Evolutionary conservation across 2,888 invertebrate genomes (phyloP).

Genomic region (Rosalia funebris): DNA sequence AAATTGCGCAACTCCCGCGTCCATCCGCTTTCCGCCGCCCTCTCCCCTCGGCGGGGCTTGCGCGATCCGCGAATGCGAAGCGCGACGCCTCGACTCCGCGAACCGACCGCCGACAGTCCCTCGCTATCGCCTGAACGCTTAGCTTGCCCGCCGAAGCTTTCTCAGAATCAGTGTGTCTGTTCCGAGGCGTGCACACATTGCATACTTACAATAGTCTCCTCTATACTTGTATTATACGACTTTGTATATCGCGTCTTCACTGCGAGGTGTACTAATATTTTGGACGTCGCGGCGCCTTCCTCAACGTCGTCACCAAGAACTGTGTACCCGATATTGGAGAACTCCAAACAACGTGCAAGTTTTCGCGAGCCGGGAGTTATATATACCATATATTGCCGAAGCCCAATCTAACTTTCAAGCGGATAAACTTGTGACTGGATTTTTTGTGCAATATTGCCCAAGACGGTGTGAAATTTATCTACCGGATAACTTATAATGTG

Average conservation of each 20-base stretch:
- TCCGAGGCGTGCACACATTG: conserved; percentile 61
- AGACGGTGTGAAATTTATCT: conserved; percentile 2
- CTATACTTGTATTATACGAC: conserved; percentile 30
- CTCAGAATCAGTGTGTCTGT: conserved; percentile 62
- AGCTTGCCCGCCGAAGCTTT: conserved; percentile 65
- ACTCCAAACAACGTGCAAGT: conserved; percentile 19
- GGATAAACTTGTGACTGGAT: conserved; percentile 23
- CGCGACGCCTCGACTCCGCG: conserved; percentile 61
- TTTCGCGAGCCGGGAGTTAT: conserved; percentile 16
- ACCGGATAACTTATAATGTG: conserved; percentile 18
- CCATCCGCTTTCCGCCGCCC: conserved; percentile 45
- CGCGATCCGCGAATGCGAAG: conserved; percentile 47
- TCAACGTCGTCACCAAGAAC: conserved; percentile 13
- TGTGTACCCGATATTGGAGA: conserved; percentile 6
- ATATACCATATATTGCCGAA: conserved; percentile 2
- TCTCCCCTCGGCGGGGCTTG: conserved; percentile 42
- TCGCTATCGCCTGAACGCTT: conserved; percentile 66
- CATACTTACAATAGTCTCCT: conserved; percentile 31
- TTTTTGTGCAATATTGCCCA: conserved; percentile 7
- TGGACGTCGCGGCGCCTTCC: conserved; percentile 28
- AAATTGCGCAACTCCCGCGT: conserved; percentile 59
- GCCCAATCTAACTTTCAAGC: conserved; percentile 9
- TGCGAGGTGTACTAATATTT: conserved; percentile 28
- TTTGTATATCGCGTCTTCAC: conserved; percentile 28
- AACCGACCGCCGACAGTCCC: conserved; percentile 63